These are phyloP conservation scores for Bombus breviceps DNA, from an alignment of 1,140 invertebrate species.

Conservation along the genomic window DNA sequence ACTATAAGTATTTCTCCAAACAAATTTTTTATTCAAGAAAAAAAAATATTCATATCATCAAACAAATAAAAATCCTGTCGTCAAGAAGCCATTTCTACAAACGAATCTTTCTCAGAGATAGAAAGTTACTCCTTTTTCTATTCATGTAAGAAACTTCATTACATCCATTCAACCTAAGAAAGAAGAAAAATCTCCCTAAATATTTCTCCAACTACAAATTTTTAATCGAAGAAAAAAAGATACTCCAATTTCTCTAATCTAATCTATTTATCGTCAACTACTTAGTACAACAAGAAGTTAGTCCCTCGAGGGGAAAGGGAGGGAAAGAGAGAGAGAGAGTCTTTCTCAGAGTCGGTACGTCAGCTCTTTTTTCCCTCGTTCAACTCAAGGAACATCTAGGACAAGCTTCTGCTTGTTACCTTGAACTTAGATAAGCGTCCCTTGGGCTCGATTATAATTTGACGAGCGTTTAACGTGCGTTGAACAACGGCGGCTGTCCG, in stretches of 20 bases:
- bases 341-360: not conserved
- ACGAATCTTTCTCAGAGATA: no score
- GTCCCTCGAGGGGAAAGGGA: not conserved
- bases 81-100: no score
- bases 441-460: no score
- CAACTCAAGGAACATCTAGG: not conserved
- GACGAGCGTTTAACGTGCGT: not conserved
- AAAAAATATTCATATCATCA: not conserved
- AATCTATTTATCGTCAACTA: not conserved
- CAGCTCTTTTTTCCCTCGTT: not conserved
- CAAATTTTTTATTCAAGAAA: not conserved
- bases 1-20: not conserved
- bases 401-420: constrained; percentile 7
- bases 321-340: no score
- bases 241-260: not conserved
- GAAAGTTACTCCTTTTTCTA: no score
- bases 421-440: constrained; percentile 47
- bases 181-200: no score
- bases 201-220: not conserved
- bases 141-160: no score
- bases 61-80: no score
- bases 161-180: no score
- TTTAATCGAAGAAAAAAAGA: not conserved
- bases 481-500: not conserved
- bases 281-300: not conserved